Evolutionary conservation across 2,888 invertebrate species (phyloP), one percentile per base, ranked within the genome.

Genomic region (Mesorhabditis belari): DNA sequence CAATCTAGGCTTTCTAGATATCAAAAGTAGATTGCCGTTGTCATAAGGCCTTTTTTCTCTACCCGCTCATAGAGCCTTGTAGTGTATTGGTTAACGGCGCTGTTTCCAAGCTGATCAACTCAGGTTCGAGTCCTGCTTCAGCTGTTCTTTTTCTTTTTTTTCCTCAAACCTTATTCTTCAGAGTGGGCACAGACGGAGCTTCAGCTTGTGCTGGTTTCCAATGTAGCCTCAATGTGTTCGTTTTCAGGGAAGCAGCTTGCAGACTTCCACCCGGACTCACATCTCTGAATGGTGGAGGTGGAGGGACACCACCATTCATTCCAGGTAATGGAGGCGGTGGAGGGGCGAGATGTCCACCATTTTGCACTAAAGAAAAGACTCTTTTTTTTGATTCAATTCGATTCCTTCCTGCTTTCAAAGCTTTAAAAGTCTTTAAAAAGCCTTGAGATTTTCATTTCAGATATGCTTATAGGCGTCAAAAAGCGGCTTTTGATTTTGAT

Each of bases 121-220:
- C n/a, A n/a, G n/a, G n/a, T n/a, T n/a, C n/a, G n/a, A 9, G 6
- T 17, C 35, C 35, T 35, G 9, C 17, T 17, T 35, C 35, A 12
- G 9, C 35, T 12, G 6, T 17, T 17, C 35, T 35, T 17, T 35
- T 17, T 35, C 35, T 35, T 19, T 21, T 19, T 6, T 21, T 50
- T 21, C 5, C 51, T 50, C 51, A 1, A n/a, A 50, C 65, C 60
- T 77, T 80, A 57, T 77, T 79, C 57, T 77, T 76, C 50, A 79
- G 66, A 17, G 73, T 67, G 25, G 74, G 76, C 19, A 77, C 73
- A 17, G 74, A 65, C 1, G 70, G 70, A 6, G 75, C 71, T 52
- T 82, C 81, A 12, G 70, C 74, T 55, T 82, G 80, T 1, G 85
- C 83, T 83, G 96, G 93, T 81, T 90, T 90, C 98, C 98, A 99